A percentile compares a stretch with the other conserved stretches of the same genome.
phyloP scores from a whole-genome alignment of 1,140 invertebrate genomes.

The Magallana ariakensis region DNA sequence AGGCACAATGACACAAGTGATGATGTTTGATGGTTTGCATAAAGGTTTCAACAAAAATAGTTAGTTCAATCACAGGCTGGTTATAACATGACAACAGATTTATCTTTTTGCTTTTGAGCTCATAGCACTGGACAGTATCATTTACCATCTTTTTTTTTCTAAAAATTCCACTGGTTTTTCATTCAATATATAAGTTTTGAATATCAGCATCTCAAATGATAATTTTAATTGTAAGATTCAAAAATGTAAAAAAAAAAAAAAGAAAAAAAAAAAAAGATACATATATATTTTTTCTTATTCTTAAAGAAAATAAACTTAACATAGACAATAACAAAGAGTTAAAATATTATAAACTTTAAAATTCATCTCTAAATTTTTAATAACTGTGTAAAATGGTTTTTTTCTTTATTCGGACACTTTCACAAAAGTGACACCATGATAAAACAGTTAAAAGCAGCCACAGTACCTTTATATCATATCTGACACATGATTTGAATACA shows the following conservation, averaged over 20 bases:
- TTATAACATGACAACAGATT: background rate
- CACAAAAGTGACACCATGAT: background rate
- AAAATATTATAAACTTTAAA: conserved; percentile 16
- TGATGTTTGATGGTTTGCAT: conserved; percentile 25
- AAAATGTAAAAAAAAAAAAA: background rate
- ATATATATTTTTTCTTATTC: background rate
- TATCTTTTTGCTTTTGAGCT: background rate
- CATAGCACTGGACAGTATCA: background rate
- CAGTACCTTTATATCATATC: background rate
- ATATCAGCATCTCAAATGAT: background rate
- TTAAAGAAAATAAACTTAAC: background rate
- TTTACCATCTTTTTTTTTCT: background rate
- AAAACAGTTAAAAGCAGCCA: background rate
- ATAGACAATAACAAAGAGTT: background rate
- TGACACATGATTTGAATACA: conserved; percentile 18
- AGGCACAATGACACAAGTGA: conserved; percentile 33
- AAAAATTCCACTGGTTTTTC: background rate
- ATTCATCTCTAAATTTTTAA: background rate
- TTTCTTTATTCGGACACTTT: background rate
- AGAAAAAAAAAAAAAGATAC: too few relatives aligned
- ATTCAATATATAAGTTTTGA: background rate
- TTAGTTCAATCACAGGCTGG: conserved; percentile 11
- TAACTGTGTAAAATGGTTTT: conserved; percentile 11
- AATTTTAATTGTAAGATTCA: too few relatives aligned
- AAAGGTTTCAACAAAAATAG: conserved; percentile 21